phyloP scores from a whole-genome alignment of 2,113 vertebrate species.

The Marcusenius ussheri region DNA sequence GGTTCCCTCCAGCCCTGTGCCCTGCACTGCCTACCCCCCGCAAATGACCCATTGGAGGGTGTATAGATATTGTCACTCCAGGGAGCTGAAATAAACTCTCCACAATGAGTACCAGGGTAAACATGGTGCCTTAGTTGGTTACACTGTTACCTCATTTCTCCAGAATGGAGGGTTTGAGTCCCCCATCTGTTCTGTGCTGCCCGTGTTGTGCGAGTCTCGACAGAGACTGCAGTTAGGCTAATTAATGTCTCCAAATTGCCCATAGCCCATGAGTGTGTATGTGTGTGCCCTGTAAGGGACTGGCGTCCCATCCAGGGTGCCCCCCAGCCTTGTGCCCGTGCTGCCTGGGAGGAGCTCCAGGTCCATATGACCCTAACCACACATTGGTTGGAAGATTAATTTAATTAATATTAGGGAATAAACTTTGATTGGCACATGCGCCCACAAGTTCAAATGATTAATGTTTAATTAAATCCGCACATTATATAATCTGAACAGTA shows the following conservation, averaged over 20 bases:
- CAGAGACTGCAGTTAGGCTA: not conserved
- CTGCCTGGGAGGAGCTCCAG: not conserved
- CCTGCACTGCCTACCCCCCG: not conserved
- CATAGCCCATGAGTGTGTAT: not conserved
- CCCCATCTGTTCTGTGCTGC: not conserved
- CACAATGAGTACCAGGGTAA: not conserved
- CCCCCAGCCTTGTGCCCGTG: not conserved
- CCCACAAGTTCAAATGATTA: not conserved
- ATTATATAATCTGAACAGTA: not conserved
- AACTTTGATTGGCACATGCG: not conserved
- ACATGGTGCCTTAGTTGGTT: not conserved
- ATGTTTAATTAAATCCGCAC: not conserved
- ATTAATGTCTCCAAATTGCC: not conserved
- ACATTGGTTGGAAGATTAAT: not conserved
- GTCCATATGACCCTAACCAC: not conserved
- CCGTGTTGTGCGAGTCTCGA: not conserved
- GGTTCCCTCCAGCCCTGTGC: not conserved
- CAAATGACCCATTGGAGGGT: not conserved
- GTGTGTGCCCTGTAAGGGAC: not conserved
- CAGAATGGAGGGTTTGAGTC: not conserved
- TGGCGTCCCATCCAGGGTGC: not conserved
- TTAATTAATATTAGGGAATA: not conserved
- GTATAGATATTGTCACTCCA: not conserved
- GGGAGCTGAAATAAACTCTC: not conserved
- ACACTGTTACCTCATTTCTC: not conserved